These are phyloP conservation scores for Dioctria rufipes DNA, from an alignment of 2,888 invertebrate genomes.

Conservation along the genomic window DNA sequence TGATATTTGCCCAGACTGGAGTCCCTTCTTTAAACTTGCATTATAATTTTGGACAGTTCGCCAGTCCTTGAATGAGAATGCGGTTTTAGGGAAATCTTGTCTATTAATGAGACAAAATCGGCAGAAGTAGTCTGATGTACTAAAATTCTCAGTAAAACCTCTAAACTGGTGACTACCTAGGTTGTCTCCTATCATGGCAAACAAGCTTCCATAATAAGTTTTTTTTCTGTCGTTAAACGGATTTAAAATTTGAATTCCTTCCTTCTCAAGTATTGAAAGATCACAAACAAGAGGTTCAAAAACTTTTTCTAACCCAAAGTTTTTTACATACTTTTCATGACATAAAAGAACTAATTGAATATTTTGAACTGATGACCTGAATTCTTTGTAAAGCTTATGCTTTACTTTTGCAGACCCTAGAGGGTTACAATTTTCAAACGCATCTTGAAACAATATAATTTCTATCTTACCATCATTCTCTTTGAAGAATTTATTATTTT, in stretches of 20 bases:
- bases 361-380: slow-evolving; percentile 12
- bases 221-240: not conserved
- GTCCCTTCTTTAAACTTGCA: too few species aligned
- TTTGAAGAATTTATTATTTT: not conserved
- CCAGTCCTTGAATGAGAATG: too few species aligned
- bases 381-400: not conserved
- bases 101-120: not conserved
- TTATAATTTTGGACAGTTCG: too few species aligned
- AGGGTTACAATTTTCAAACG: slow-evolving; percentile 33
- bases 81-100: not conserved
- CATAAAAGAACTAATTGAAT: slow-evolving; percentile 12
- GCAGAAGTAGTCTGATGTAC: not conserved
- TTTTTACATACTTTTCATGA: slow-evolving; percentile 17
- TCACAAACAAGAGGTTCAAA: slow-evolving; percentile 8
- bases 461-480: not conserved
- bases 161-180: slow-evolving; percentile 28
- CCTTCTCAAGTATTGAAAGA: not conserved
- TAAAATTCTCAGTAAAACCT: slow-evolving; percentile 17
- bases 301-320: slow-evolving; percentile 7
- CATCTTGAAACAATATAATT: slow-evolving; percentile 19
- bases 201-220: slow-evolving; percentile 14
- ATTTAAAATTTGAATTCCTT: slow-evolving; percentile 8
- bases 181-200: slow-evolving; percentile 25
- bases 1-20: too few species aligned
- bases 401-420: slow-evolving; percentile 21